Percentiles rank a stretch among this genome's conserved stretches.
Evolutionary conservation across 2,113 vertebrate genomes (phyloP).

Genomic region (Equus quagga): DNA sequence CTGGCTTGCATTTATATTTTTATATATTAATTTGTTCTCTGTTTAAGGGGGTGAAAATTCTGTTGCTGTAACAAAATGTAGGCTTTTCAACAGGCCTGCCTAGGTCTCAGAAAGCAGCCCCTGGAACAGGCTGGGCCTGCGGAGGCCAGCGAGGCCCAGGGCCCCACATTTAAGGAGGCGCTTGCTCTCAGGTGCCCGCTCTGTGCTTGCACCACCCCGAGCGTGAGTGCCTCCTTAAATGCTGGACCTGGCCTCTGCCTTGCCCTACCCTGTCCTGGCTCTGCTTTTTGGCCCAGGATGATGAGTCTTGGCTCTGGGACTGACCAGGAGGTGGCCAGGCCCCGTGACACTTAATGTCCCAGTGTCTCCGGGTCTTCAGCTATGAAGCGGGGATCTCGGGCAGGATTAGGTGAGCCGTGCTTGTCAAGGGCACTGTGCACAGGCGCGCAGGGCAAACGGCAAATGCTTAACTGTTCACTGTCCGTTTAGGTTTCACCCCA

Average conservation of each 20-base stretch:
- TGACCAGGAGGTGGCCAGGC: not conserved
- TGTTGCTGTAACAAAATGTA: not conserved
- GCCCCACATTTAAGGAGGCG: not conserved
- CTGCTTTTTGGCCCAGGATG: not conserved
- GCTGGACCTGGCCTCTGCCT: not conserved
- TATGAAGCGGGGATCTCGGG: not conserved
- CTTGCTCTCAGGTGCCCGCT: too few relatives aligned
- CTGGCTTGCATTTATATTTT: not conserved
- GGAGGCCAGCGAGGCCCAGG: not conserved
- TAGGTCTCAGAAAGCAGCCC: not conserved
- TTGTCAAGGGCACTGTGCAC: not conserved
- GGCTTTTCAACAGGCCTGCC: not conserved
- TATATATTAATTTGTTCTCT: slow-evolving; percentile 31
- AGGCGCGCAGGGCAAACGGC: not conserved
- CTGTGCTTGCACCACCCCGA: not conserved
- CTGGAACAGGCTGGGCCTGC: not conserved
- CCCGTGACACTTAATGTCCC: not conserved
- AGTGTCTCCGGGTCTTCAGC: not conserved
- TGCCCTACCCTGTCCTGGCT: not conserved
- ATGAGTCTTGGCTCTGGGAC: not conserved
- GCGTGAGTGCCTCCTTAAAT: not conserved
- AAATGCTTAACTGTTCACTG: not conserved
- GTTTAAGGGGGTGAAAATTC: not conserved
- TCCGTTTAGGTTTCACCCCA: not conserved
- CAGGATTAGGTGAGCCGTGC: not conserved